Conservation (phyloP, 30 jellyfish, hydroid and myxozoan species). For the Aurelia sp. region DNA sequence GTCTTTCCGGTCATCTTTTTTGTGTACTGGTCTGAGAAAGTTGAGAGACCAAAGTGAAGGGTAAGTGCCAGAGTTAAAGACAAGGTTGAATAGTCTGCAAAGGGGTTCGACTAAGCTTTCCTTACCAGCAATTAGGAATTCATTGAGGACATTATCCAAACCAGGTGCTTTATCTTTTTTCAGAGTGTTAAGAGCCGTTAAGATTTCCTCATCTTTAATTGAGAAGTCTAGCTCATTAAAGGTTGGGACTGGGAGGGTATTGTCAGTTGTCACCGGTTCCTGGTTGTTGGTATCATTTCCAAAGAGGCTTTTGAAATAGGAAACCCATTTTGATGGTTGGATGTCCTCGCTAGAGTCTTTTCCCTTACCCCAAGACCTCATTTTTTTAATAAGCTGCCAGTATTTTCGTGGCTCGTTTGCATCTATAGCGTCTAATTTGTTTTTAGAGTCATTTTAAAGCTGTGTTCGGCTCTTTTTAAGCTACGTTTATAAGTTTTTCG, state of each 20-base stretch:
- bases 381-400: neutral
- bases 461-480: slow-evolving; percentile 6
- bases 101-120: neutral
- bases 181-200: neutral
- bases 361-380: neutral
- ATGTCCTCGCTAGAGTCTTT: neutral
- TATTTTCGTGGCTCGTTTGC: neutral
- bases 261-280: neutral
- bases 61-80: slow-evolving; percentile 9
- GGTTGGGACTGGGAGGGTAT: neutral
- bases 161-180: slow-evolving; percentile 11
- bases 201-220: neutral
- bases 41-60: slow-evolving; percentile 23
- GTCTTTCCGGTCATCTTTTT: slow-evolving; percentile 6
- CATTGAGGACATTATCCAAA: slow-evolving; percentile 20
- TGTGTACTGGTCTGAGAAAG: slow-evolving; percentile 2
- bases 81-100: neutral
- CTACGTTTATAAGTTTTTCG: neutral
- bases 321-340: slow-evolving; percentile 13
- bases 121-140: slow-evolving; percentile 18
- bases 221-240: slow-evolving; percentile 17
- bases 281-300: neutral
- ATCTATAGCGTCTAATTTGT: neutral
- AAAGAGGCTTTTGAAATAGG: slow-evolving; percentile 9
- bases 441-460: slow-evolving; percentile 3